Percentiles rank a stretch among this genome's conserved stretches.
These are phyloP conservation scores for Philereme vetulata DNA, from an alignment of 2,888 invertebrate species.

Conservation along the genomic window DNA sequence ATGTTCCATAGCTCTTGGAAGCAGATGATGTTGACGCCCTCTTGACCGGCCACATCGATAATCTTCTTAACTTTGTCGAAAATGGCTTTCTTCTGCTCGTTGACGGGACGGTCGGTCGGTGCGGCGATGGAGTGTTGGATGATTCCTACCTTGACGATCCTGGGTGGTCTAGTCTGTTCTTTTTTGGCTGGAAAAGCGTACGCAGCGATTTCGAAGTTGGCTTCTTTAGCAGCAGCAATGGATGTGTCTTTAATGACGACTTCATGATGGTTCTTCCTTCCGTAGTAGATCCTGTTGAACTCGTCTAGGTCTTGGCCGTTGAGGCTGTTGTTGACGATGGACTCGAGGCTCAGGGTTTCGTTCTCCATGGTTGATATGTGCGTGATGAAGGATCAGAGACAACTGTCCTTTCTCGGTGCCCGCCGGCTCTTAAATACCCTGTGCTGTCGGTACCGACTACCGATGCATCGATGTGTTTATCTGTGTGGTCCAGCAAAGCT, in stretches of 20 bases:
- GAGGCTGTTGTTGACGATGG: constrained; percentile 72
- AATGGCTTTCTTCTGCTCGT: constrained; percentile 91
- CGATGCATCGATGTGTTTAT: constrained; percentile 54
- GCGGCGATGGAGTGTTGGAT: constrained; percentile 94
- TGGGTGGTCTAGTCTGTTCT: constrained; percentile 85
- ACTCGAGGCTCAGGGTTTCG: constrained; percentile 74
- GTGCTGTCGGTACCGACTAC: constrained; percentile 38
- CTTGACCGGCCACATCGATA: constrained; percentile 91
- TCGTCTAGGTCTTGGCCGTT: constrained; percentile 72
- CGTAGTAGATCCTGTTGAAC: constrained; percentile 76
- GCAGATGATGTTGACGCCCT: constrained; percentile 95
- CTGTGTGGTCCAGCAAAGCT: constrained; percentile 56
- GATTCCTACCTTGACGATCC: constrained; percentile 92
- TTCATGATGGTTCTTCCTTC: constrained; percentile 68
- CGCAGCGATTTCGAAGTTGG: constrained; percentile 80
- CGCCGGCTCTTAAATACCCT: constrained; percentile 62
- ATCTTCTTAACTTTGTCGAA: constrained; percentile 90
- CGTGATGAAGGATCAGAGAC: constrained; percentile 38
- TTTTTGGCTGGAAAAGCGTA: constrained; percentile 76
- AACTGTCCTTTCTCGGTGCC: constrained; percentile 49
- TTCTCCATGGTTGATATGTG: constrained; percentile 64
- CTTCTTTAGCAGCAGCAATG: constrained; percentile 78
- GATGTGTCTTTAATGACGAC: constrained; percentile 76
- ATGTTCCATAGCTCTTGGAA: constrained; percentile 99
- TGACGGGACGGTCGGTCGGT: constrained; percentile 90